Evolutionary conservation across 2,888 invertebrate genomes (phyloP).

Genomic region (Gari tellinella): DNA sequence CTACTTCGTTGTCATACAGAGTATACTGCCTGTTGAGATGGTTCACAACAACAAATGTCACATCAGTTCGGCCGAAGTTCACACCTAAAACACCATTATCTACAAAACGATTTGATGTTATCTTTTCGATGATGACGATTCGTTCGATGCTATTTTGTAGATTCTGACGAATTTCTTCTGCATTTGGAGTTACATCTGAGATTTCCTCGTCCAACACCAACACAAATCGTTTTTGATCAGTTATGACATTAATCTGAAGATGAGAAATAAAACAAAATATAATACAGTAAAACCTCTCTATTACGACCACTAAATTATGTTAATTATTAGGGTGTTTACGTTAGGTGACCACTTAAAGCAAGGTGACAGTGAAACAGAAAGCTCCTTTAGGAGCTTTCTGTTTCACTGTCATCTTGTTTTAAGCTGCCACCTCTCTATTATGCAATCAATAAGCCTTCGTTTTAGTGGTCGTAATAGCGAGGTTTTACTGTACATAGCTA

Average conservation of each 20-base stretch:
- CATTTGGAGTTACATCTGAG: conserved; percentile 85
- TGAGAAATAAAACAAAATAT: background rate
- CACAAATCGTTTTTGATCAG: conserved; percentile 91
- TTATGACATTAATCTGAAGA: conserved; percentile 90
- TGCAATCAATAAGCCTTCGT: no score
- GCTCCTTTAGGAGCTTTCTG: no score
- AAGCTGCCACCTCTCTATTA: no score
- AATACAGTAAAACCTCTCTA: no score
- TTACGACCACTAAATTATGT: no score
- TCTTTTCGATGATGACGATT: conserved; percentile 67
- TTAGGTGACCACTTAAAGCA: no score
- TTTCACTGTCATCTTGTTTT: no score
- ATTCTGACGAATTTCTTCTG: conserved; percentile 59
- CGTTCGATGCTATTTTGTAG: conserved; percentile 61
- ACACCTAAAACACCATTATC: conserved; percentile 45
- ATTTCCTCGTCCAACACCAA: conserved; percentile 91
- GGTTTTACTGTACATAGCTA: no score
- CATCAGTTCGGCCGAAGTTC: conserved; percentile 58
- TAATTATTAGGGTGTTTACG: no score
- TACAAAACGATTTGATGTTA: conserved; percentile 54
- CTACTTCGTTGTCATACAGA: conserved; percentile 50
- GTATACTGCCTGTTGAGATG: conserved; percentile 39
- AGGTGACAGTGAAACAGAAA: no score
- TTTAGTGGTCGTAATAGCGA: no score
- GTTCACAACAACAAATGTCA: conserved; percentile 68